Evolutionary conservation across 1,140 invertebrate genomes (phyloP).

Genomic region (Drosophila insularis): DNA sequence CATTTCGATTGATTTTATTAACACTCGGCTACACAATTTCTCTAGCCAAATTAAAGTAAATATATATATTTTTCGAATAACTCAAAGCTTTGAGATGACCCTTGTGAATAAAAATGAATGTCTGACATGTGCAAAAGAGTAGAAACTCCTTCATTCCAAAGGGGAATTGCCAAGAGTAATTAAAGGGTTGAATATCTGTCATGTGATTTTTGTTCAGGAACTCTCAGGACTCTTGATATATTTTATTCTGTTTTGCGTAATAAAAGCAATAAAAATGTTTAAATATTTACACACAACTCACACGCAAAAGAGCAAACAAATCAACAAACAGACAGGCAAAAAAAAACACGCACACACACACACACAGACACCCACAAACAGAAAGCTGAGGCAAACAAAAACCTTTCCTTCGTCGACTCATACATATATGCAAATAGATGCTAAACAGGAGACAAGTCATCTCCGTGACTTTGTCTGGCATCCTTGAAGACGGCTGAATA

Average conservation of each 20-base stretch:
- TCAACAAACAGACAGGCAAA: conserved; percentile 30
- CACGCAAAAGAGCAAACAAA: conserved; percentile 69
- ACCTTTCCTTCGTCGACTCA: conserved; percentile 39
- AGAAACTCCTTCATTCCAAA: conserved; percentile 37
- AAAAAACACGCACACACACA: conserved; percentile 5
- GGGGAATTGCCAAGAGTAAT: neutral
- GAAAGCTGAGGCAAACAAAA: conserved; percentile 25
- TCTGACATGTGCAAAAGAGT: conserved; percentile 21
- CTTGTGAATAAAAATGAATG: neutral
- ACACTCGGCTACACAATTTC: neutral
- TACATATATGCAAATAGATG: conserved; percentile 71
- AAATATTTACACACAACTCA: conserved; percentile 68
- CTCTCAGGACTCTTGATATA: neutral
- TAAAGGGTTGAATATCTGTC: neutral
- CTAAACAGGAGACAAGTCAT: conserved; percentile 59
- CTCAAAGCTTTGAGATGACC: conserved; percentile 13
- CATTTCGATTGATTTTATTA: conserved; percentile 10
- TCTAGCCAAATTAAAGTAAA: conserved; percentile 6
- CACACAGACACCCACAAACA: neutral
- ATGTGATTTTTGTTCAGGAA: neutral
- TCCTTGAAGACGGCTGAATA: conserved; percentile 16
- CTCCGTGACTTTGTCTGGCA: conserved; percentile 34
- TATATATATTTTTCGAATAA: conserved; percentile 46
- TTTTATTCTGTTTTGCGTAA: conserved; percentile 20
- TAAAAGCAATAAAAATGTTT: conserved; percentile 72